Evolutionary conservation across 2,797 vertebrate genomes (phyloP), one percentile per base, ranked within the genome.

Genomic region (Acomys russatus): DNA sequence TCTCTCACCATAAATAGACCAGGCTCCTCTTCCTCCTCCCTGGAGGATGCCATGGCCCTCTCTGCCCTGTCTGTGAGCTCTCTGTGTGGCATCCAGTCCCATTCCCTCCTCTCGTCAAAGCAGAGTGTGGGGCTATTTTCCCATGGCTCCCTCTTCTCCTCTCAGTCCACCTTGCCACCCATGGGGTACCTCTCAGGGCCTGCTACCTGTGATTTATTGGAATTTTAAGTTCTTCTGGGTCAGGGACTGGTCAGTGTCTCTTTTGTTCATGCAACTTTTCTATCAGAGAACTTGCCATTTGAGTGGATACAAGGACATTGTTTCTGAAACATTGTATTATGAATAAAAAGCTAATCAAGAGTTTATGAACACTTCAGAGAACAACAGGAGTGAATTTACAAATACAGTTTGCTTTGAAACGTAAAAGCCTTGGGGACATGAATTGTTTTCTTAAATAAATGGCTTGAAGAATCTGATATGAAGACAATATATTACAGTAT

Each of bases 201-300:
- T 15, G 56, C 28, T 14, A 49, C n/a, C 22, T 23, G 68, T 78
- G 83, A 51, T 35, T 90, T 30, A 87, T 23, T 9, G 6, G 66
- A 25, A 30, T 70, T 85, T 20, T 70, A 49, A 82, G 30, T 91
- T 92, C 38, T 38, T 88, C 35, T 9, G 20, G 61, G 83, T 85
- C 35, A 91, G 22, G 49, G 68, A 44, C 14, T 63, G 10, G 66
- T 88, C 33, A 12, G 0, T 38, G 30, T 66, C 59, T 51, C 64
- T 79, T 96, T 68, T 44, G 76, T 94, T 61, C 59, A n/a, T 18
- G 22, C 6, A 23, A 1, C 0, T 76, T 91, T 95, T 33, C 82
- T 85, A 30, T 83, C 84, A 92, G 74, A 95, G 30, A 87, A 76
- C 18, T 87, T 94, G 88, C 11, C 44, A 73, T 44, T 94, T 90